These are phyloP conservation scores for Argyresthia goedartella DNA, from an alignment of 2,888 invertebrate species.

Conservation along the genomic window DNA sequence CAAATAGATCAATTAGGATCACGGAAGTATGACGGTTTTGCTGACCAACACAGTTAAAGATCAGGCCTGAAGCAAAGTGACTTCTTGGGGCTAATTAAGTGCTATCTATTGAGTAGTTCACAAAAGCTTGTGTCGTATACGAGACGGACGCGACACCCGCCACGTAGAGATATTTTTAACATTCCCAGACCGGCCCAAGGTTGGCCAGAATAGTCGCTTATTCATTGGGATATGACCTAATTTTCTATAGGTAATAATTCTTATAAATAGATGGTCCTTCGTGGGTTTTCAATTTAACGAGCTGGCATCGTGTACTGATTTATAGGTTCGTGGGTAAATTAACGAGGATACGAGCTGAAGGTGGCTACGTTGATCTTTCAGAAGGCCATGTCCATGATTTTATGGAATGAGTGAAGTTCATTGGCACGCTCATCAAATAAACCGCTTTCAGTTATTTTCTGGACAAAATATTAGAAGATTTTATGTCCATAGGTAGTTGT, in stretches of 20 bases:
- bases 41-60: too few relatives aligned
- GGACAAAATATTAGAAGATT: too few relatives aligned
- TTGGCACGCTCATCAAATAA: neutral
- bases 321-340: neutral
- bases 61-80: too few relatives aligned
- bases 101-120: too few relatives aligned
- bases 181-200: constrained; percentile 69
- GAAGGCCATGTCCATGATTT: too few relatives aligned
- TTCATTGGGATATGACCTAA: constrained; percentile 67
- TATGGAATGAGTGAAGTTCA: neutral
- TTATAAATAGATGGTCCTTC: constrained; percentile 29
- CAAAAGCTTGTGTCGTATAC: neutral
- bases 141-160: constrained; percentile 17
- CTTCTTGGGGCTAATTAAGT: too few relatives aligned
- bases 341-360: too few relatives aligned
- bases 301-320: neutral
- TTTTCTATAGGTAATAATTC: constrained; percentile 34
- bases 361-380: too few relatives aligned
- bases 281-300: neutral
- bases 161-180: constrained; percentile 64
- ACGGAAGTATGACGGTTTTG: too few relatives aligned
- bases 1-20: too few relatives aligned
- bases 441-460: too few relatives aligned
- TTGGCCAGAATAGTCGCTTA: constrained; percentile 62
- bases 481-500: too few relatives aligned